A percentile compares a stretch with the other conserved stretches of the same genome.
Evolutionary conservation across 2,113 vertebrate genomes (phyloP).

Genomic region (Gnathonemus echidnorhynchus): DNA sequence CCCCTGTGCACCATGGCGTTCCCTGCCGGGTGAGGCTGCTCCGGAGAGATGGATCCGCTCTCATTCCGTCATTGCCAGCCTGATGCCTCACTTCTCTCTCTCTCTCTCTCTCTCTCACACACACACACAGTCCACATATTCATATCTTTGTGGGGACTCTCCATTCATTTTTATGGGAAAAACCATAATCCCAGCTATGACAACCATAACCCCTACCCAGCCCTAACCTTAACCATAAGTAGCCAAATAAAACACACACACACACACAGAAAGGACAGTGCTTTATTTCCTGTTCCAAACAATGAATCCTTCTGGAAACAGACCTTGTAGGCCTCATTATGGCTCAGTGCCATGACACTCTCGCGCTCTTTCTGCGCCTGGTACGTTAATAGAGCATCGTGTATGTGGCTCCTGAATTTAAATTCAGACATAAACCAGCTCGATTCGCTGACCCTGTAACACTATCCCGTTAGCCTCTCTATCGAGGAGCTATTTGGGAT

Average conservation of each 20-base stretch:
- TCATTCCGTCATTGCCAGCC: background rate
- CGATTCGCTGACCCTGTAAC: background rate
- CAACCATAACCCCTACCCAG: too few species aligned
- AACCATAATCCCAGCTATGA: too few species aligned
- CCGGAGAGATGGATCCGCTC: background rate
- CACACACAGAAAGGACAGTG: background rate
- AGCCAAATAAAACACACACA: background rate
- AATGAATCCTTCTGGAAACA: background rate
- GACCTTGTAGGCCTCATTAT: background rate
- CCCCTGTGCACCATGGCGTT: constrained; percentile 74
- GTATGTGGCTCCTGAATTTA: background rate
- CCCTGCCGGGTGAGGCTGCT: constrained; percentile 58
- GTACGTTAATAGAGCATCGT: background rate
- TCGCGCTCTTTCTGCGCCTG: background rate
- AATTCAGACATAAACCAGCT: background rate
- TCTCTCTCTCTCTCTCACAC: background rate
- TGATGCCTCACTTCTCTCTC: background rate
- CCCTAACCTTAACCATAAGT: too few species aligned
- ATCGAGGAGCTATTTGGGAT: background rate
- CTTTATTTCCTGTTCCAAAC: background rate
- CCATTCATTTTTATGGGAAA: too few species aligned
- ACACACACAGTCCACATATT: background rate
- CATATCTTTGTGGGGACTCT: background rate
- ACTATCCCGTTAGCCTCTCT: background rate
- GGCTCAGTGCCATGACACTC: background rate